Conservation (phyloP, 2,888 invertebrate genomes). For the Mythimna vitellina region DNA sequence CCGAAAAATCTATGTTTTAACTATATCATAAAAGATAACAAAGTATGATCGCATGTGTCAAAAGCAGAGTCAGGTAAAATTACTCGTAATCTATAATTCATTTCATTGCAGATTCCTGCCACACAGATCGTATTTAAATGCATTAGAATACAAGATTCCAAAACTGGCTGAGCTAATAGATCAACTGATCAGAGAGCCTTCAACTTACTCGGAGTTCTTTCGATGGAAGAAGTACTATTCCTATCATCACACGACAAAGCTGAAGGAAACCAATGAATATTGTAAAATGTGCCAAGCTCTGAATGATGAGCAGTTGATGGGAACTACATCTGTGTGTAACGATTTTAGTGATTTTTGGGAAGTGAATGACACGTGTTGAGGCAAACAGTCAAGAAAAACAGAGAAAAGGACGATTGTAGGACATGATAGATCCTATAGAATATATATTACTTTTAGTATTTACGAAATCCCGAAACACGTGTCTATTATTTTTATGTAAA, state of each 20-base stretch:
- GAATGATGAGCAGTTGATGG: constrained; percentile 73
- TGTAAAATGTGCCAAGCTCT: constrained; percentile 81
- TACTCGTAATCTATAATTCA: not conserved
- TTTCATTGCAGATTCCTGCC: constrained; percentile 80
- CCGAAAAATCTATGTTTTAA: not conserved
- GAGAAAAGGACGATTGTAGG: not conserved
- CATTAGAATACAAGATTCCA: constrained; percentile 69
- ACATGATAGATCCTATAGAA: not conserved
- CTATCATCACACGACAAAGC: constrained; percentile 72
- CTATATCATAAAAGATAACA: too few relatives aligned
- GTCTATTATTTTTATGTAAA: too few relatives aligned
- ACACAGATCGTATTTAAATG: constrained; percentile 81
- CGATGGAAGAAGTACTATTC: constrained; percentile 83
- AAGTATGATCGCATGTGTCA: not conserved
- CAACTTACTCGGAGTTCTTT: constrained; percentile 79
- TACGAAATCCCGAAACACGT: too few relatives aligned
- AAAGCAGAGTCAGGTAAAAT: not conserved
- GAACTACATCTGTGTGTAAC: constrained; percentile 69
- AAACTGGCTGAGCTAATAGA: constrained; percentile 77
- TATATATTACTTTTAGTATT: too few relatives aligned
- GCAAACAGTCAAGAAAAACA: not conserved
- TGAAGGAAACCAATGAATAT: constrained; percentile 79
- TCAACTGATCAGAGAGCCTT: constrained; percentile 74
- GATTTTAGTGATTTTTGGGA: constrained; percentile 82
- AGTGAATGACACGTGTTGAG: constrained; percentile 56